Evolutionary conservation across 2,888 invertebrate species (phyloP), one percentile per base, ranked within the genome.

Genomic region (Drosophila mimetica): DNA sequence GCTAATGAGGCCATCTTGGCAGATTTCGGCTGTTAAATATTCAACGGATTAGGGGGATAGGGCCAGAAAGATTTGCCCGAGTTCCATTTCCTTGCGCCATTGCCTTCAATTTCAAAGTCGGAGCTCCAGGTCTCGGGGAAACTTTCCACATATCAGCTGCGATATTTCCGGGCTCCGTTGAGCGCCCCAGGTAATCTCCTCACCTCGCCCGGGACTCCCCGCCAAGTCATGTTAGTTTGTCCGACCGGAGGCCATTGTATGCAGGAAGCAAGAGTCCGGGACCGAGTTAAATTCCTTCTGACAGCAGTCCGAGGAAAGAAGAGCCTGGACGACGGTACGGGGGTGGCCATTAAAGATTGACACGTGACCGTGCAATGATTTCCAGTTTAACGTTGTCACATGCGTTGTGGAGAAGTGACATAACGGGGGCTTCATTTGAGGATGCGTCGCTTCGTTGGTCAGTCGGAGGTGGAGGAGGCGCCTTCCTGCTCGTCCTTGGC

Each of bases 311-410:
- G 54, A 51, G 41, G 18, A 39, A 41, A 30, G 16, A 20, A 41
- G 39, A 14, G 32, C 25, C 14, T 9, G 32, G 54, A 18, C 2
- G 8, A 8, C 14, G n/a, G 32, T 11, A 22, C 28, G 28, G 44
- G 60, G 37, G 41, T 52, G 28, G 63, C 64, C 74, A 77, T 89
- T 88, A 86, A 74, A 86, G 90, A 89, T 88, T 88, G 89, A 88
- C 90, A 90, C 90, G 90, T 90, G 90, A 90, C 90, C 90, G 78
- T 89, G 90, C 90, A 90, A 90, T 90, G 89, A 90, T 90, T 90
- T 90, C 65, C 76, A 82, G 83, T 82, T 90, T 88, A 88, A 84
- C 81, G 73, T 79, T 88, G 88, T 86, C 87, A 88, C 87, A 89
- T 77, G 82, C 77, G 66, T 60, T 64, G 58, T 58, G 16, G 48